Evolutionary conservation across 2,888 invertebrate genomes (phyloP).

Genomic region (Melanophora roralis): DNA sequence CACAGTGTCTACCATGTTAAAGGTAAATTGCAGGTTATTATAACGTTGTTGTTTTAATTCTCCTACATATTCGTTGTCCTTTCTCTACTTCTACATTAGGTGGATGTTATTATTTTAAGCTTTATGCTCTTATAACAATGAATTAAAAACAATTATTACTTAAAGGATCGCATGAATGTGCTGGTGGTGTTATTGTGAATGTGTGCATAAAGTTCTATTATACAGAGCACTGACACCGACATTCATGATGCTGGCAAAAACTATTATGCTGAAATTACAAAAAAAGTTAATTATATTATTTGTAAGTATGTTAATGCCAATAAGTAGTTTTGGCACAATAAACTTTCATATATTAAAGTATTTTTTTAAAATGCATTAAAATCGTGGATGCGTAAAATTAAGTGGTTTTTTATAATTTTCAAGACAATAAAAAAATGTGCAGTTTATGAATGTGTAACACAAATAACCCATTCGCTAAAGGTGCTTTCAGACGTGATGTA

Average conservation of each 20-base stretch:
- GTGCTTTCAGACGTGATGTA: no score
- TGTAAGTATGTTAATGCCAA: background rate
- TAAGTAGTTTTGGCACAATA: no score
- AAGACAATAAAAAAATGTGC: no score
- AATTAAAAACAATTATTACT: slow-evolving; percentile 49
- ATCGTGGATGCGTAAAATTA: slow-evolving; percentile 43
- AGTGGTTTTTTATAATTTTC: no score
- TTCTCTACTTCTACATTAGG: background rate
- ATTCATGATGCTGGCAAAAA: background rate
- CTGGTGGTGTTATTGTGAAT: background rate
- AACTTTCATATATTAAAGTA: slow-evolving; percentile 49
- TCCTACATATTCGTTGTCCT: background rate
- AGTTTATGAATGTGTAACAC: background rate
- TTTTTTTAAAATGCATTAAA: slow-evolving; percentile 51
- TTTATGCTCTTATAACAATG: slow-evolving; percentile 30
- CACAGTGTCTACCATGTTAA: background rate
- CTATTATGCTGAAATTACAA: background rate
- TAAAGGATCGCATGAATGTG: slow-evolving; percentile 19
- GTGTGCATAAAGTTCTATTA: background rate
- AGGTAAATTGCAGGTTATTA: slow-evolving; percentile 24
- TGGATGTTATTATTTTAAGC: slow-evolving; percentile 12
- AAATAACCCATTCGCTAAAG: background rate
- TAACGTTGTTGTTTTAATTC: background rate
- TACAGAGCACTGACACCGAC: background rate
- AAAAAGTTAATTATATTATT: background rate